Base-by-base conservation (phyloP, 2,797 vertebrate species). In the Coilia nasus region DNA sequence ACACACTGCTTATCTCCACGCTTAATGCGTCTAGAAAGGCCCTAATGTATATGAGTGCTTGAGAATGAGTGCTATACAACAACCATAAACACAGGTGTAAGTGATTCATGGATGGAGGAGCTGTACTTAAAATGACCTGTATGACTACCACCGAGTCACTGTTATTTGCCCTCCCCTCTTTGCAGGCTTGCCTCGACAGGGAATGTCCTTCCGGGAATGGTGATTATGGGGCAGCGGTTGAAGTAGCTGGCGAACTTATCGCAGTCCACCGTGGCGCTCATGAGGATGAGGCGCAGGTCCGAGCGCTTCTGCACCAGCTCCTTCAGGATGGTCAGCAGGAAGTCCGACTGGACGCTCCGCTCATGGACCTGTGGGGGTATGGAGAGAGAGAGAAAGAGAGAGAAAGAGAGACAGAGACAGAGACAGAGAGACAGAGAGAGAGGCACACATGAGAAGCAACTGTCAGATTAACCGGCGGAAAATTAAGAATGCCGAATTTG, bases 231-330 rank as follows among this genome's bases (percentile, higher is more conserved):
- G 88, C 98, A 99, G 92, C 97, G 97, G 91, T 97, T 97, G 89
- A 99, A 99, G 92, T 99, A 99, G 57, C 88, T 94, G 84, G 98
- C 97, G 91, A 99, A 99, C 90, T 99, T 99, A 86, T 97, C 89
- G 81, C 97, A 97, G 91, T 99, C 98, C 44, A 98, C 98, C 0
- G 98, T 99, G 89, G 98, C 98, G 0, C 98, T 99, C 98, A 99
- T 99, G 56, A 99, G 94, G 90, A 99, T 94, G 86, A 99, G 94
- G 82, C 96, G 96, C 87, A 99, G 93, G 90, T 99, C 97, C 0
- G 97, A 96, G 17, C 98, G 95, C 88, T 96, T 98, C 91, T 95
- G 96, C 1, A 99, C 94, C 60, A 99, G 95, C 67, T 98, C 97
- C 87, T 96, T 97, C 85, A 99, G 93, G 91, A 99, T 98, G 91